phyloP scores from a whole-genome alignment of 2,888 invertebrate species.

The Cephus runcator region DNA sequence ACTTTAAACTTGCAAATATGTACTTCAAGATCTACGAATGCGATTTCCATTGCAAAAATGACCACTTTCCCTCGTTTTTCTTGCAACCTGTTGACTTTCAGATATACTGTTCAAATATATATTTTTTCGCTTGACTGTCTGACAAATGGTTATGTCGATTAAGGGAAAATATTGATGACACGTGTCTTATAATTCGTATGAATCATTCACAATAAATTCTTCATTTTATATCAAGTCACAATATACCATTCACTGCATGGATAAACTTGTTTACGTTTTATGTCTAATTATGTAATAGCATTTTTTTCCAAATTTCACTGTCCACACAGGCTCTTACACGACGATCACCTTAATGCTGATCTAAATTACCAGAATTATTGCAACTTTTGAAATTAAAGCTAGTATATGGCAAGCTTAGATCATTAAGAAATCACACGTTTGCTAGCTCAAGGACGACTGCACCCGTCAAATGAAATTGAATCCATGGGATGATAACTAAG shows the following conservation, averaged over 20 bases:
- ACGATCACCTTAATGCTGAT: background rate
- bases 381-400: background rate
- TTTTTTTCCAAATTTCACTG: background rate
- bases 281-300: background rate
- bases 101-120: background rate
- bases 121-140: background rate
- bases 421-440: conserved; percentile 5
- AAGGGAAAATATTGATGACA: background rate
- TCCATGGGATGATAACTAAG: background rate
- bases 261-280: background rate
- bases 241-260: background rate
- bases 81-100: background rate
- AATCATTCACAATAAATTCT: background rate
- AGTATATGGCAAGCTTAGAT: background rate
- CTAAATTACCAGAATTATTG: background rate
- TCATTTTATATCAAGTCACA: background rate
- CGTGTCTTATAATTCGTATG: background rate
- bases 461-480: conserved; percentile 4
- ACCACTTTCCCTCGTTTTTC: background rate
- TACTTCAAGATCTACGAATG: background rate
- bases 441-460: conserved; percentile 18
- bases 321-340: background rate
- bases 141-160: background rate
- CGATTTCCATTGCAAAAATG: background rate
- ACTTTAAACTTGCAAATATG: background rate